These are phyloP conservation scores for Amblyjoppa proteus DNA, from an alignment of 2,888 invertebrate species.

Conservation along the genomic window DNA sequence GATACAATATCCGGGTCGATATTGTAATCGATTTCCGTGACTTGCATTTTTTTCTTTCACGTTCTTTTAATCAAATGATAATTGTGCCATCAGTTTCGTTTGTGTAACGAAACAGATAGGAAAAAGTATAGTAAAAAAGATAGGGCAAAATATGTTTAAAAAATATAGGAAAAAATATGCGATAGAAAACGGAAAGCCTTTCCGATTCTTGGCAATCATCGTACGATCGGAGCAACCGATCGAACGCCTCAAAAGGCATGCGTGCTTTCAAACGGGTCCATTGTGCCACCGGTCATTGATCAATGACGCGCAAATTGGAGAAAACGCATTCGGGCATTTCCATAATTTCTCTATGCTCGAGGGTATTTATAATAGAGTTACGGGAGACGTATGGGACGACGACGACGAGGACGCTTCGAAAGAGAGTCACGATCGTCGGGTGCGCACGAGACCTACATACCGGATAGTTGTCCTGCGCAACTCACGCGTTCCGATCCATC, in stretches of 20 bases:
- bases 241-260: background rate
- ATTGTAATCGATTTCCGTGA: background rate
- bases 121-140: no score
- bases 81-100: no score
- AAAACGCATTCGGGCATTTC: conserved; percentile 48
- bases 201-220: no score
- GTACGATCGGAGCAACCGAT: background rate
- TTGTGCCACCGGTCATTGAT: conserved; percentile 5
- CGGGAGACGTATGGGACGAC: conserved; percentile 2
- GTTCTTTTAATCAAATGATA: no score
- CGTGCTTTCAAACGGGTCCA: background rate
- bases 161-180: no score
- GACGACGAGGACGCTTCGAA: conserved; percentile 20
- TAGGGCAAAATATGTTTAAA: no score
- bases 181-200: no score
- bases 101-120: no score
- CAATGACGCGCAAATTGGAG: conserved; percentile 16
- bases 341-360: conserved; percentile 56
- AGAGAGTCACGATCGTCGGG: conserved; percentile 36
- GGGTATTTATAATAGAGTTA: conserved; percentile 32
- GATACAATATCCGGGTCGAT: background rate
- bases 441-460: conserved; percentile 58
- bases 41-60: background rate
- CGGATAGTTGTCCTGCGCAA: conserved; percentile 51
- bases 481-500: conserved; percentile 13